A percentile compares a stretch with the other conserved stretches of the same genome.
These are phyloP conservation scores for Chrysochloris asiatica DNA, from an alignment of 2,113 vertebrate species.

Conservation along the genomic window DNA sequence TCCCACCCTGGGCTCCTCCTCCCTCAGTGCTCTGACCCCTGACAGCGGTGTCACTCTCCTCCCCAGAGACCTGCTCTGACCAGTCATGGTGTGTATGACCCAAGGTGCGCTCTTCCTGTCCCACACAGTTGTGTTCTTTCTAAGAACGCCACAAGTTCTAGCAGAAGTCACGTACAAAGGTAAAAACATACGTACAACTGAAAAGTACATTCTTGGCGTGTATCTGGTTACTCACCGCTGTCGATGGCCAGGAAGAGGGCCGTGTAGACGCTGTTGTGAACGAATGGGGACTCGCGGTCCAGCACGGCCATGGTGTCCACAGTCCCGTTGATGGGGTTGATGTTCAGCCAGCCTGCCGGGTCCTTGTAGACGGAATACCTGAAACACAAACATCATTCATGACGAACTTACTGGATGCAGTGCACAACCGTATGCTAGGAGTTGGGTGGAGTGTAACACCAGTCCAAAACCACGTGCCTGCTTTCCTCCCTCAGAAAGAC, in stretches of 20 bases:
- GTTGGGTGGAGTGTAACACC: too few relatives aligned
- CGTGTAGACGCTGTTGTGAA: constrained; percentile 92
- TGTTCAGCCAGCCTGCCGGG: constrained; percentile 95
- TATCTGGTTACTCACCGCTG: constrained; percentile 88
- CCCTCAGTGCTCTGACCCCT: not conserved
- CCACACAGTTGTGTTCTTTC: not conserved
- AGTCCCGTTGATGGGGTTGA: constrained; percentile 93
- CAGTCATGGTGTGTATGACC: fast-evolving
- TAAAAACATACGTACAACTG: not conserved
- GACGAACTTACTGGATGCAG: too few relatives aligned
- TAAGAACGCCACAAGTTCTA: not conserved
- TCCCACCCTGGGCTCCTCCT: too few relatives aligned
- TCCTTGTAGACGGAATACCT: constrained; percentile 94
- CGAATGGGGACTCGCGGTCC: constrained; percentile 94
- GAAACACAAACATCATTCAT: not conserved
- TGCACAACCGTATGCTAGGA: too few relatives aligned
- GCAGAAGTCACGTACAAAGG: not conserved
- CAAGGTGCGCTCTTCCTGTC: not conserved
- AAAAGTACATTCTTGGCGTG: fast-evolving
- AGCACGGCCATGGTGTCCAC: constrained; percentile 91
- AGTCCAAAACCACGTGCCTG: too few relatives aligned
- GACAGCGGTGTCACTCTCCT: not conserved
- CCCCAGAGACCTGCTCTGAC: too few relatives aligned
- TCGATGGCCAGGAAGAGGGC: constrained; percentile 96
- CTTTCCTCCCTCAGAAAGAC: too few relatives aligned